These are phyloP conservation scores for Cryptocephalus primarius DNA, from an alignment of 2,888 invertebrate species.

Conservation along the genomic window DNA sequence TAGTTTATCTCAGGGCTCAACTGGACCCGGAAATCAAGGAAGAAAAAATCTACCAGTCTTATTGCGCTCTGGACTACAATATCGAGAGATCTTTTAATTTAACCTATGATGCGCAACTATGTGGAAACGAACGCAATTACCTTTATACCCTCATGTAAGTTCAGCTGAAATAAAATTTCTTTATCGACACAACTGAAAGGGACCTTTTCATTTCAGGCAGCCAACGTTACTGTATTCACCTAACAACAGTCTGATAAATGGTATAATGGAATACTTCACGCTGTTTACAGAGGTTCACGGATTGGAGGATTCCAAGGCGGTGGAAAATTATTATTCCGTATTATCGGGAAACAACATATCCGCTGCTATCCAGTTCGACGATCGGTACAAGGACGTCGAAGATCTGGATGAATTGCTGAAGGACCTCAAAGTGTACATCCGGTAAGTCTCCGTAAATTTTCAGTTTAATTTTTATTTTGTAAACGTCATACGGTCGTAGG, in stretches of 20 bases:
- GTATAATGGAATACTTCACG: slow-evolving; percentile 14
- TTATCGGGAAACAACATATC: slow-evolving; percentile 18
- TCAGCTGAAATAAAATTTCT: too few relatives aligned
- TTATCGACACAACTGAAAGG: too few relatives aligned
- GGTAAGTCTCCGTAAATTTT: too few relatives aligned
- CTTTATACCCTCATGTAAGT: too few relatives aligned
- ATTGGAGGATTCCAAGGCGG: slow-evolving; percentile 13
- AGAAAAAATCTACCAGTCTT: slow-evolving; percentile 13
- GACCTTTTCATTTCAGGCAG: slow-evolving; percentile 4
- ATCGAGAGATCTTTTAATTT: too few relatives aligned
- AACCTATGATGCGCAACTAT: too few relatives aligned
- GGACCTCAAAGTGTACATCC: too few relatives aligned
- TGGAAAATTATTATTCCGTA: slow-evolving; percentile 16
- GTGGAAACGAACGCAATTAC: too few relatives aligned
- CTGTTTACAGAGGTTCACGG: slow-evolving; percentile 9
- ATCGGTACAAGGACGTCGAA: slow-evolving; percentile 35
- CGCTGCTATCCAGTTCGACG: slow-evolving; percentile 52
- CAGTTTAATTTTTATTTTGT: too few relatives aligned
- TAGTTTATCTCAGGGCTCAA: slow-evolving; percentile 58
- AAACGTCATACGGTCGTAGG: slow-evolving; percentile 17
- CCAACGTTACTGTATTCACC: slow-evolving; percentile 18
- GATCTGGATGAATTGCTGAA: too few relatives aligned
- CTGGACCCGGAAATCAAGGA: slow-evolving; percentile 45
- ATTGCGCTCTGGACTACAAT: too few relatives aligned
- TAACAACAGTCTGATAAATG: slow-evolving; percentile 8